A percentile compares a stretch with the other conserved stretches of the same genome.
Evolutionary conservation across 2,888 invertebrate genomes (phyloP).

Genomic region (Eupeodes luniger): DNA sequence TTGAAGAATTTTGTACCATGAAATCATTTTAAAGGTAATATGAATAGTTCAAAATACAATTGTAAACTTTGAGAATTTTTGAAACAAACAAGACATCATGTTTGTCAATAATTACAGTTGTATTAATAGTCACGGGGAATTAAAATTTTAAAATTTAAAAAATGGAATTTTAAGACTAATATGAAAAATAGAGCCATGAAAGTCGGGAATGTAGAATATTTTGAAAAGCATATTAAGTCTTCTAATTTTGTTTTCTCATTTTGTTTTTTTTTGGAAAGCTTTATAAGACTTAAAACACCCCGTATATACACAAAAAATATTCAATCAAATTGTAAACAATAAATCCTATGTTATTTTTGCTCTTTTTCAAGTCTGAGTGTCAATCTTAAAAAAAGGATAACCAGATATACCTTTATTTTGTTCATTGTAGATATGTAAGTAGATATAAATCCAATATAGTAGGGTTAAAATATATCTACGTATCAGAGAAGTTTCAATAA

Average conservation of each 20-base stretch:
- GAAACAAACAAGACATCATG: too few species aligned
- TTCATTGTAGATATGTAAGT: constrained; percentile 28
- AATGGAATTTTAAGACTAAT: too few species aligned
- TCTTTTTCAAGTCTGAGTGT: constrained; percentile 57
- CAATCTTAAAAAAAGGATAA: constrained; percentile 64
- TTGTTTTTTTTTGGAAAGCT: not conserved
- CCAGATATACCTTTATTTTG: constrained; percentile 30
- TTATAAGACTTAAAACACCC: constrained; percentile 7
- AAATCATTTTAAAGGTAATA: too few species aligned
- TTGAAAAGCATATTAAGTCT: not conserved
- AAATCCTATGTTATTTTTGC: constrained; percentile 53
- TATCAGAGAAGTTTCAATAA: constrained; percentile 17
- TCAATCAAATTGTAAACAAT: constrained; percentile 15
- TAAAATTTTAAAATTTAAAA: too few species aligned
- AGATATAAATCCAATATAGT: constrained; percentile 30
- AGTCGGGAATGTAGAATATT: not conserved
- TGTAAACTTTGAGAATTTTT: too few species aligned
- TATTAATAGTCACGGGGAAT: too few species aligned
- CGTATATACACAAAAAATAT: not conserved
- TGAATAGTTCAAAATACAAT: too few species aligned
- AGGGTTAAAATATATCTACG: constrained; percentile 45
- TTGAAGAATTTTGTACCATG: too few species aligned
- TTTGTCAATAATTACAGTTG: too few species aligned
- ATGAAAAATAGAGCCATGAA: too few species aligned
- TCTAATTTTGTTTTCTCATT: constrained; percentile 19